These are phyloP conservation scores for Ammospiza nelsoni DNA, from an alignment of 2,113 vertebrate genomes.

Conservation along the genomic window DNA sequence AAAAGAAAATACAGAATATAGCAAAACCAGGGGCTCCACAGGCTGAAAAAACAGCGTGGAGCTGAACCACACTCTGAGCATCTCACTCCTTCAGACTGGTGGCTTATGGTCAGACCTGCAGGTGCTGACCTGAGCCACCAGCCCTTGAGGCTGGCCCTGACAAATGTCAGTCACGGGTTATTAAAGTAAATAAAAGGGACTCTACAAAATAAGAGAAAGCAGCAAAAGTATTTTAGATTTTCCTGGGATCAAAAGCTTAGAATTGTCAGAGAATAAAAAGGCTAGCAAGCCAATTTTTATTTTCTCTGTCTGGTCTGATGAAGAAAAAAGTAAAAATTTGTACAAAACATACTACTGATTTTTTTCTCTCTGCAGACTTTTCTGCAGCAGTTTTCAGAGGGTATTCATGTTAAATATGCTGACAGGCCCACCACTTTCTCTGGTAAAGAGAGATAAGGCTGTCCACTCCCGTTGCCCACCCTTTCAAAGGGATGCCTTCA, in stretches of 20 bases:
- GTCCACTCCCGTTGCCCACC: background rate
- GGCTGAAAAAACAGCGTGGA: background rate
- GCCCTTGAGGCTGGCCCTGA: accelerated
- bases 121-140: background rate
- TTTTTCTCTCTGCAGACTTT: background rate
- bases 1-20: background rate
- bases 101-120: background rate
- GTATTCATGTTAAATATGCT: background rate
- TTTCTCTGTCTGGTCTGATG: background rate
- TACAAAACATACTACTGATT: background rate
- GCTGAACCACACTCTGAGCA: background rate
- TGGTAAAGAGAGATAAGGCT: background rate
- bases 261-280: background rate
- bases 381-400: background rate
- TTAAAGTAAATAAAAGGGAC: background rate
- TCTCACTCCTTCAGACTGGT: background rate
- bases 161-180: background rate
- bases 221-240: background rate
- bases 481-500: background rate
- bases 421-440: background rate
- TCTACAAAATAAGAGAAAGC: background rate
- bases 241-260: background rate
- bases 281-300: accelerated
- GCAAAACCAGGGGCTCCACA: background rate
- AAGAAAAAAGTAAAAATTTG: background rate